A percentile compares a stretch with the other conserved stretches of the same genome.
Conservation (phyloP, 2,797 vertebrate species). For the Potorous gilbertii region DNA sequence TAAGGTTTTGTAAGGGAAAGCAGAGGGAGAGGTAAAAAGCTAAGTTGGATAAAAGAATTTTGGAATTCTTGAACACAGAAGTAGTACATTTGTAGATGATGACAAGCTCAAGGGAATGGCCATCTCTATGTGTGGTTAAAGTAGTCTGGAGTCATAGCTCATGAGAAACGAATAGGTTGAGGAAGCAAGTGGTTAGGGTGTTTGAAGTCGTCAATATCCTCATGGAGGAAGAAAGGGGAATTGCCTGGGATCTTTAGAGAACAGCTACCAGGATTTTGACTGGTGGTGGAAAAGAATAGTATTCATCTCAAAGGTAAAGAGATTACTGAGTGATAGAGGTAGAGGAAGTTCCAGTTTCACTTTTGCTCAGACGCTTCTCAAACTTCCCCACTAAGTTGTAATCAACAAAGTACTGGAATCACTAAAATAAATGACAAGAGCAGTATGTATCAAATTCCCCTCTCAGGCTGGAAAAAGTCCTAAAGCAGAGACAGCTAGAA, state of each 20-base stretch:
- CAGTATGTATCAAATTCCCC: background rate
- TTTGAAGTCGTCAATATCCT: background rate
- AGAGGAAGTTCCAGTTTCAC: background rate
- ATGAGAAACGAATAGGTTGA: background rate
- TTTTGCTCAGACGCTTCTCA: background rate
- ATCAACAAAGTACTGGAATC: background rate
- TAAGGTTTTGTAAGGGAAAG: background rate
- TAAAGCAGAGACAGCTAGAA: background rate
- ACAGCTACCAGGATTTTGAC: background rate
- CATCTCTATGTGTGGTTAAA: background rate
- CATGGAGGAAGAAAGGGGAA: background rate
- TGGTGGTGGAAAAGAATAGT: background rate
- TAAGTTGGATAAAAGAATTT: background rate
- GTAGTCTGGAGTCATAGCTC: background rate
- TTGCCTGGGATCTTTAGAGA: background rate
- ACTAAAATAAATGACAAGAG: background rate
- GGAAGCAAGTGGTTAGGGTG: background rate
- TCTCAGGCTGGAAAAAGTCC: background rate
- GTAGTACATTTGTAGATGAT: background rate
- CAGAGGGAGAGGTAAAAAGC: background rate
- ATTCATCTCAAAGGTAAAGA: background rate
- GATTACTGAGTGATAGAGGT: background rate
- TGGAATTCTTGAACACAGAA: background rate
- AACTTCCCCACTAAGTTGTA: background rate
- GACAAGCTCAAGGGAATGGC: background rate